Evolutionary conservation across 2,888 invertebrate species (phyloP), one percentile per base, ranked within the genome.

Genomic region (Phoronis australis): DNA sequence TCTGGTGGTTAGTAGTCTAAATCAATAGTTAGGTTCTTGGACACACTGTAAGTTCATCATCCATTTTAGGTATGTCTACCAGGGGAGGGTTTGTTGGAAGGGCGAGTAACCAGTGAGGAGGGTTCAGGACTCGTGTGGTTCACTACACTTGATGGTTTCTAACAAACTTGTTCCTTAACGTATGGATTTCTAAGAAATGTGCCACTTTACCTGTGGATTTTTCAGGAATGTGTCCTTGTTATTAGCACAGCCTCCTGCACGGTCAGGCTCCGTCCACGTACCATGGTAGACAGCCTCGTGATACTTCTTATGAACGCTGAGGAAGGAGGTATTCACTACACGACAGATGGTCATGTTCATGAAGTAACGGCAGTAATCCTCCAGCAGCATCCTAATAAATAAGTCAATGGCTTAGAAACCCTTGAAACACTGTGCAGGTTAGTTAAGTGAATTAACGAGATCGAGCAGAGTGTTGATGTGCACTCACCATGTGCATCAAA

Each of bases 331-430:
- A 66, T 82, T 83, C 56, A 83, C 80, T 40, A 83, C 71, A 48
- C 82, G 81, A 54, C 83, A 83, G 37, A 84, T 78, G 21, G 81
- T 80, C 35, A 83, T 57, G 53, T 67, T 69, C 31, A 64, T 59
- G 68, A 83, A 83, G 63, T 83, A 76, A 40, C 73, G 69, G 51
- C 82, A 79, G 64, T 83, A 83, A 62, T 83, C 83, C 50, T 83
- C 83, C 71, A 82, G 80, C 0, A 81, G 81, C 81, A 84, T 84
- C 83, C 83, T 83, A 59, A 6, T 56, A 51, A 43, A 45, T 43
- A 25, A 26, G 49, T n/a, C n/a, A n/a, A n/a, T n/a, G n/a, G 4
- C 52, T 37, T 54, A n/a, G 55, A 46, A 24, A 35, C n/a, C n/a
- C n/a, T n/a, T n/a, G n/a, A n/a, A n/a, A n/a, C 20, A n/a, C 6